phyloP scores from a whole-genome alignment of 1,140 invertebrate genomes.

The Pseudomyrmex concolor region DNA sequence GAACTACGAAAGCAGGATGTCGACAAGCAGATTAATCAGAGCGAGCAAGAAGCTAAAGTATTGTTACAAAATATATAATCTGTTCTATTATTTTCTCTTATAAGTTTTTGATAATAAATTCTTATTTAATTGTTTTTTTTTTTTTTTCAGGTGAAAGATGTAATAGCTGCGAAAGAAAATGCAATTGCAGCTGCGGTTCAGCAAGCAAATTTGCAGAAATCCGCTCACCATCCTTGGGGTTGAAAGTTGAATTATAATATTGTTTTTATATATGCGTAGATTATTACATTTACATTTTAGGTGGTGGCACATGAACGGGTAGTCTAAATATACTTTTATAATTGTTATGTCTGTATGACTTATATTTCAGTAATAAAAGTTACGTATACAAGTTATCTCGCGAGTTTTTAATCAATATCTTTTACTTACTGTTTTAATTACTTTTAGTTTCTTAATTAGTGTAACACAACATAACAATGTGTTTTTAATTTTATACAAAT shows the following conservation, averaged over 20 bases:
- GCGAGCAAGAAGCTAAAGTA: conserved; percentile 83
- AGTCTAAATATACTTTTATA: conserved; percentile 32
- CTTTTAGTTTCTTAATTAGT: not conserved
- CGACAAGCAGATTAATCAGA: conserved; percentile 82
- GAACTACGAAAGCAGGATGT: conserved; percentile 83
- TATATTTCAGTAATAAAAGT: conserved; percentile 54
- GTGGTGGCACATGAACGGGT: conserved; percentile 52
- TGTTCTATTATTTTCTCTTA: not conserved
- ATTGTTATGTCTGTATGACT: conserved; percentile 57
- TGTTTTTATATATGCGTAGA: not conserved
- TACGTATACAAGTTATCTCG: conserved; percentile 17
- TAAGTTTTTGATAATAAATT: not conserved
- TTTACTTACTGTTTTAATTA: not conserved
- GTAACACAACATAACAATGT: not conserved
- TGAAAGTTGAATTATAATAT: conserved; percentile 5
- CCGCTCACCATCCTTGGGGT: conserved; percentile 78
- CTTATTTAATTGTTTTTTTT: not conserved
- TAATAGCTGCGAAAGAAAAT: conserved; percentile 82
- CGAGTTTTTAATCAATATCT: not conserved
- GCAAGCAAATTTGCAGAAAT: conserved; percentile 74
- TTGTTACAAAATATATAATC: not conserved
- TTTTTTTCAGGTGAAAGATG: conserved; percentile 76
- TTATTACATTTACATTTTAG: conserved; percentile 18
- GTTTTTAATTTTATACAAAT: not conserved
- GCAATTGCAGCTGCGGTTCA: conserved; percentile 81